phyloP scores from a whole-genome alignment of 1,140 invertebrate species.

The Bombus confusus region DNA sequence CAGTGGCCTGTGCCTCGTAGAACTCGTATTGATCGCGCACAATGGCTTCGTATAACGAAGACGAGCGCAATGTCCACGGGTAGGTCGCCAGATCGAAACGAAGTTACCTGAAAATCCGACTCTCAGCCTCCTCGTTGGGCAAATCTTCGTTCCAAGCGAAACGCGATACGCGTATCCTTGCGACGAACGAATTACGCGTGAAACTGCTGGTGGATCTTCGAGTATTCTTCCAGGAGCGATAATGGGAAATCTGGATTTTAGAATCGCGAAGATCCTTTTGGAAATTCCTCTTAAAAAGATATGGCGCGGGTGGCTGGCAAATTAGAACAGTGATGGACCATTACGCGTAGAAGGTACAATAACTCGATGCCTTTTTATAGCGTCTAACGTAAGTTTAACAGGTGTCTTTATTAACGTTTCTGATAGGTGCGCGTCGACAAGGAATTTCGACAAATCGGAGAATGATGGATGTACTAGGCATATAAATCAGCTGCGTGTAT shows the following conservation, averaged over 20 bases:
- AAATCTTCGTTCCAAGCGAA: not conserved
- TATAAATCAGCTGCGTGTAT: too few relatives aligned
- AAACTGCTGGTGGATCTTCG: too few relatives aligned
- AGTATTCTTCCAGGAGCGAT: not conserved
- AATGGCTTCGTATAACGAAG: conserved; percentile 48
- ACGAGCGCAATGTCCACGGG: conserved; percentile 46
- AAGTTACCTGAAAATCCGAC: not conserved
- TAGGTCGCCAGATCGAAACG: conserved; percentile 23
- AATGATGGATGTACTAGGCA: too few relatives aligned
- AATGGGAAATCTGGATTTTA: not conserved
- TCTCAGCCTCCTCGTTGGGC: not conserved
- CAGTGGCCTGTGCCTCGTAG: conserved; percentile 19
- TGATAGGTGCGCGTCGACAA: too few relatives aligned
- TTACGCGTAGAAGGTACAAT: not conserved
- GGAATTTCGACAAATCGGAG: too few relatives aligned
- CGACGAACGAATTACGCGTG: not conserved
- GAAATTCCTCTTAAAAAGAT: not conserved
- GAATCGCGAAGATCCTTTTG: not conserved
- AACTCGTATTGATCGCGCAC: conserved; percentile 62
- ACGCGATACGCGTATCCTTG: not conserved
- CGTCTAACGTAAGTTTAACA: too few relatives aligned
- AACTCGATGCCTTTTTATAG: too few relatives aligned
- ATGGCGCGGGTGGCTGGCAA: too few relatives aligned
- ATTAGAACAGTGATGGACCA: not conserved
- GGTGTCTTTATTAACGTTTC: too few relatives aligned